phyloP scores from a whole-genome alignment of 2,113 vertebrate genomes.

The Aspidoscelis tigris region DNA sequence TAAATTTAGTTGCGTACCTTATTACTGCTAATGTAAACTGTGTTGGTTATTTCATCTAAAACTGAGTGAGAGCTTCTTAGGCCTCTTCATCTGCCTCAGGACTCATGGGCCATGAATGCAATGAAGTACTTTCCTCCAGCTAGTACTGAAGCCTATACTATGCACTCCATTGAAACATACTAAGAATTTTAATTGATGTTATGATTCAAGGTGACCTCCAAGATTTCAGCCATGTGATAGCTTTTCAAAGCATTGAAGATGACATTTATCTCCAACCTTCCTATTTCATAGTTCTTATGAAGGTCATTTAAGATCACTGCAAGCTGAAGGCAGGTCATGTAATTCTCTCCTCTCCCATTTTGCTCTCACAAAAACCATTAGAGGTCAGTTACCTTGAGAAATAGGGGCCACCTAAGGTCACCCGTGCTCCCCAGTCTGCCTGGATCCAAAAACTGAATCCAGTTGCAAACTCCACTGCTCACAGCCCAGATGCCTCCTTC shows the following conservation, averaged over 20 bases:
- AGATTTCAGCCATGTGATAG: not conserved
- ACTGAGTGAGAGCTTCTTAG: slow-evolving; percentile 40
- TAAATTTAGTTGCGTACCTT: not conserved
- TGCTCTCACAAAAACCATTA: not conserved
- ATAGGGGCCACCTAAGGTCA: no score
- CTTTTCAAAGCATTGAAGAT: slow-evolving; percentile 8
- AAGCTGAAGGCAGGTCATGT: no score
- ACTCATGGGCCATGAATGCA: slow-evolving; percentile 23
- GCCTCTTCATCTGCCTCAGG: slow-evolving; percentile 44
- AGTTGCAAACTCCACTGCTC: no score
- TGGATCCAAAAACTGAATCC: no score
- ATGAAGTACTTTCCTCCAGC: slow-evolving; percentile 29
- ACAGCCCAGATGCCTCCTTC: no score
- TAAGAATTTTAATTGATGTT: not conserved
- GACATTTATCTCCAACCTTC: not conserved
- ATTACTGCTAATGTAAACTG: slow-evolving; percentile 20
- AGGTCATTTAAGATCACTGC: no score
- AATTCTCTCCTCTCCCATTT: no score
- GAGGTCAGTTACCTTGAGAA: not conserved
- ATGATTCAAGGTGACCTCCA: not conserved
- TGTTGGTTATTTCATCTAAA: slow-evolving; percentile 43
- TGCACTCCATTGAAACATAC: not conserved
- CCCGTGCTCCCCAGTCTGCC: no score
- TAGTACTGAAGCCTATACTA: slow-evolving; percentile 23
- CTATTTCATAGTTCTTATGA: not conserved